A percentile compares a stretch with the other conserved stretches of the same genome.
phyloP scores from a whole-genome alignment of 2,888 invertebrate genomes.

The Dicycla oo region DNA sequence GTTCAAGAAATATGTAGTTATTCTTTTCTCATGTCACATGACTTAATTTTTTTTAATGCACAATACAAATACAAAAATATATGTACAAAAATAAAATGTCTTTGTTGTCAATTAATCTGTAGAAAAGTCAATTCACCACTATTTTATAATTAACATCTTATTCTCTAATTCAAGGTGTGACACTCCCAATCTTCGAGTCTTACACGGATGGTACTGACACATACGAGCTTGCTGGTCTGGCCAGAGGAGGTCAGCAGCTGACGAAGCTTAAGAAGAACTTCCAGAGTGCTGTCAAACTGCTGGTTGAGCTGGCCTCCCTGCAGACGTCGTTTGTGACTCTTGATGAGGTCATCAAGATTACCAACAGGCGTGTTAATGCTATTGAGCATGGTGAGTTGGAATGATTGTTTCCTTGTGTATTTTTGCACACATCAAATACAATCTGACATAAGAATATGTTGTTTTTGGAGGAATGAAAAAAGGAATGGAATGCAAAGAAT shows the following conservation, averaged over 20 bases:
- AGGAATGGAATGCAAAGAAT: no score
- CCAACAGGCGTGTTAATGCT: conserved; percentile 99
- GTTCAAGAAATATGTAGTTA: not conserved
- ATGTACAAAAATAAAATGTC: not conserved
- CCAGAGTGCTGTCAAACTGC: conserved; percentile 97
- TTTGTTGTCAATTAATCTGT: no score
- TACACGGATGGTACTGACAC: conserved; percentile 99
- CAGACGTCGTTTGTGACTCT: conserved; percentile 99
- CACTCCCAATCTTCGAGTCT: conserved; percentile 98
- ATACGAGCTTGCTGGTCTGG: conserved; percentile 98
- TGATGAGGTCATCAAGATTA: conserved; percentile 99
- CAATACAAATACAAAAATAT: not conserved
- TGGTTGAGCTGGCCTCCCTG: conserved; percentile 99
- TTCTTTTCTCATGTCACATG: not conserved
- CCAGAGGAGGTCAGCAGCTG: conserved; percentile 99
- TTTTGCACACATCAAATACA: no score
- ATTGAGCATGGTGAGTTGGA: conserved; percentile 96
- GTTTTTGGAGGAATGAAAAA: no score
- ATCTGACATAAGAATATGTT: no score
- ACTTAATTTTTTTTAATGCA: no score
- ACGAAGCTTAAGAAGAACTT: conserved; percentile 99
- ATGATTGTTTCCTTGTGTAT: not conserved
- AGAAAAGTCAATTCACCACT: no score
- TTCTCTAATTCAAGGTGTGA: conserved; percentile 93
- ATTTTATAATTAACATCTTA: not conserved